Percentiles rank a stretch among this genome's conserved stretches.
Evolutionary conservation across 2,113 vertebrate species (phyloP).

Genomic region (Origma solitaria): DNA sequence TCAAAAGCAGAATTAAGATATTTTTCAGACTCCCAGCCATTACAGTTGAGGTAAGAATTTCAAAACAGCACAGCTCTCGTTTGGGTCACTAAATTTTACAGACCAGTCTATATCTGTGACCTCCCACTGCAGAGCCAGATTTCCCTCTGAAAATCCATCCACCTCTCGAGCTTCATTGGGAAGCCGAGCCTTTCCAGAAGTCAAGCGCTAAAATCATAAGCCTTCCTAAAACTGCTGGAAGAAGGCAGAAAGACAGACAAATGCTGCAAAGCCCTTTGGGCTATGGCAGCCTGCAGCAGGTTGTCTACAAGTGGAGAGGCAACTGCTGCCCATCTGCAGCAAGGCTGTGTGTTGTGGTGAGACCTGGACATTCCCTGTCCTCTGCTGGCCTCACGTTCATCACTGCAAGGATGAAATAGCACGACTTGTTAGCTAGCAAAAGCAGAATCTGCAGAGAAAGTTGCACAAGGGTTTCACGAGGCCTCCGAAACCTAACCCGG

Average conservation of each 20-base stretch:
- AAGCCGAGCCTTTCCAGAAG: not conserved
- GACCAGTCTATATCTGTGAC: not conserved
- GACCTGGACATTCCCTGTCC: not conserved
- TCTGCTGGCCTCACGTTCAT: not conserved
- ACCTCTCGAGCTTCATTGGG: not conserved
- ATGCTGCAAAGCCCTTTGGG: not conserved
- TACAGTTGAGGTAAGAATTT: not conserved
- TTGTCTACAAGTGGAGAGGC: not conserved
- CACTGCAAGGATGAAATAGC: not conserved
- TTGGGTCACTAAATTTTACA: not conserved
- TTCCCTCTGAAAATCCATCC: not conserved
- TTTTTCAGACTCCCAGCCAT: not conserved
- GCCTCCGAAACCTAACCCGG: not conserved
- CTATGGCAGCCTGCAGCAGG: accelerated
- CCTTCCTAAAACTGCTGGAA: not conserved
- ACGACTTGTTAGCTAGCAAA: not conserved
- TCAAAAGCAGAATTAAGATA: not conserved
- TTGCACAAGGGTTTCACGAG: not conserved
- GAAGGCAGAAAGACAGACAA: not conserved
- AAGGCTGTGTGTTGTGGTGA: not conserved
- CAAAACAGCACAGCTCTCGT: not conserved
- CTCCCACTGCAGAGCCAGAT: not conserved
- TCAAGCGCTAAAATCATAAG: not conserved
- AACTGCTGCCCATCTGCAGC: not conserved
- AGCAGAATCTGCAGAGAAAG: not conserved